Percentiles rank a stretch among this genome's conserved stretches.
Conservation (phyloP, 2,113 vertebrate species). For the Megalops atlanticus region DNA sequence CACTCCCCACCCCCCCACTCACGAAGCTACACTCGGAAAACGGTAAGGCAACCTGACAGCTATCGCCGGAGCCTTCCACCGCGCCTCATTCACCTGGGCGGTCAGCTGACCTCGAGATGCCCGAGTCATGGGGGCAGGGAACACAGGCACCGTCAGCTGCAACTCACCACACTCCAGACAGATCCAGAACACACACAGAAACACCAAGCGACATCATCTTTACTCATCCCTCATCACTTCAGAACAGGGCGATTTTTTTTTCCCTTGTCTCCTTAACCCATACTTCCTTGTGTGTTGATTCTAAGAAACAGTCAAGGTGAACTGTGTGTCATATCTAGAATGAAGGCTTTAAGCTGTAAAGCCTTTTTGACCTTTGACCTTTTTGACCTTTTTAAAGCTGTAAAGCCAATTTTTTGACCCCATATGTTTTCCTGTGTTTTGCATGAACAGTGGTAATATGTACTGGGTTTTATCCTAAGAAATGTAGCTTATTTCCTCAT, state of each 20-base stretch:
- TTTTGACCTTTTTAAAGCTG: too few relatives aligned
- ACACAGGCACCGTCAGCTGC: background rate
- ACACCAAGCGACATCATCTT: background rate
- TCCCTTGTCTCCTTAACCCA: background rate
- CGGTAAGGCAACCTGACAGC: conserved; percentile 14
- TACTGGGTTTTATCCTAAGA: too few relatives aligned
- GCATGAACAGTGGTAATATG: too few relatives aligned
- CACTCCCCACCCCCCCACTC: too few relatives aligned
- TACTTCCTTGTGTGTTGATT: background rate
- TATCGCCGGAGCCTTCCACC: background rate
- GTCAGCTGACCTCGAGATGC: conserved; percentile 21
- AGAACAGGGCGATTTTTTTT: background rate
- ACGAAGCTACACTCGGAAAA: too few relatives aligned
- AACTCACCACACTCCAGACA: background rate
- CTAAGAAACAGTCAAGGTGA: background rate
- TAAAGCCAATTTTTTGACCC: too few relatives aligned
- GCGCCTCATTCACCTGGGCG: conserved; percentile 13
- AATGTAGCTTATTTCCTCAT: too few relatives aligned
- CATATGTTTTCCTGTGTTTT: too few relatives aligned
- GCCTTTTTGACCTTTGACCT: too few relatives aligned
- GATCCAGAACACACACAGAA: background rate
- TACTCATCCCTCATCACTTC: background rate
- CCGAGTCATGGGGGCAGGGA: conserved; percentile 15
- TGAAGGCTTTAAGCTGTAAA: too few relatives aligned
- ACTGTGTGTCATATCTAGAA: background rate